These are phyloP conservation scores for Eledone cirrhosa DNA, from an alignment of 2,888 invertebrate species.

Conservation along the genomic window DNA sequence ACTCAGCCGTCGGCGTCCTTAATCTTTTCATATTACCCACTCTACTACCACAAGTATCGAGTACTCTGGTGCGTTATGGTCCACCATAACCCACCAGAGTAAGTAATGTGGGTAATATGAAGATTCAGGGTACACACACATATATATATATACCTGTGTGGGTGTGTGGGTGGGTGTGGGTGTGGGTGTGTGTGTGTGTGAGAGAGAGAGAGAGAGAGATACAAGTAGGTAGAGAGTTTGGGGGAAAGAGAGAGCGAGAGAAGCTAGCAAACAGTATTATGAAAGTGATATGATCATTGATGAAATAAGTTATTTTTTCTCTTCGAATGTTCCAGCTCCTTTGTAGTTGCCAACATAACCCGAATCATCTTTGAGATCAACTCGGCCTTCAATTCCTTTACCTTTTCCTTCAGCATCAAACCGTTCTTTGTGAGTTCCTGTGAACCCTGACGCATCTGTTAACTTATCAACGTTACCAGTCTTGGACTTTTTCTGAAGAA, in stretches of 20 bases:
- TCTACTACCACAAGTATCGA: no score
- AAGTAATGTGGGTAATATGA: no score
- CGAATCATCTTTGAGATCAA: conserved; percentile 41
- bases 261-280: neutral
- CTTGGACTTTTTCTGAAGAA: conserved; percentile 39
- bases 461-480: conserved; percentile 51
- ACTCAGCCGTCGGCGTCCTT: no score
- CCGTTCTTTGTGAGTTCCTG: conserved; percentile 57
- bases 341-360: conserved; percentile 58
- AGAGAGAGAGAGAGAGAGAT: neutral
- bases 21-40: no score
- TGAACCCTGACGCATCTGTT: conserved; percentile 55
- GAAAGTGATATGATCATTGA: neutral
- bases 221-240: neutral
- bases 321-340: conserved; percentile 49
- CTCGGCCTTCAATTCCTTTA: conserved; percentile 53
- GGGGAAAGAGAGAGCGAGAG: neutral
- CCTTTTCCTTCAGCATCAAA: conserved; percentile 58
- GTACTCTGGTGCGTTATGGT: no score
- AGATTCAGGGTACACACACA: no score
- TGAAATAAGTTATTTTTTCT: conserved; percentile 36
- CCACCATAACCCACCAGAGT: no score
- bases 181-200: neutral
- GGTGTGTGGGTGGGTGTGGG: no score
- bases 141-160: no score